A percentile compares a stretch with the other conserved stretches of the same genome.
Evolutionary conservation across 1,140 invertebrate genomes (phyloP).

Genomic region (Hylyphantes graminicola): DNA sequence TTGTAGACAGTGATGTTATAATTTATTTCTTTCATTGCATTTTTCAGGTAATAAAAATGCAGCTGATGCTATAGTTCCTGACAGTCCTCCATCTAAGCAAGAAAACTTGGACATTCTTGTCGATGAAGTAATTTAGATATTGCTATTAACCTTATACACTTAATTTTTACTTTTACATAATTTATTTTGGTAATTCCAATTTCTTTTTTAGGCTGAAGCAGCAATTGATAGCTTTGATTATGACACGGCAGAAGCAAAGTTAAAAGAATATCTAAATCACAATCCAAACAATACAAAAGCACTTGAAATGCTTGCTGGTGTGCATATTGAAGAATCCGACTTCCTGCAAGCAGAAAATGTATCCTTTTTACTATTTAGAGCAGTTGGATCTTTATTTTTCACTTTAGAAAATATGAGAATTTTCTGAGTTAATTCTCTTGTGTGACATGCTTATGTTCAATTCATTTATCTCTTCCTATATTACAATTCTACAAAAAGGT

Average conservation of each 20-base stretch:
- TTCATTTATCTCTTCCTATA: neutral
- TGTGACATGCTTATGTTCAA: neutral
- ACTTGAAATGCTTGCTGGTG: conserved; percentile 40
- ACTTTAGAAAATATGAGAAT: too few relatives aligned
- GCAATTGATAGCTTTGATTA: conserved; percentile 35
- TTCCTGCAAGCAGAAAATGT: conserved; percentile 33
- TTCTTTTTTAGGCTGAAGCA: conserved; percentile 43
- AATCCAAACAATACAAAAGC: conserved; percentile 22
- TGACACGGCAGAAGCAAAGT: conserved; percentile 31
- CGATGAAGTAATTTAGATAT: neutral
- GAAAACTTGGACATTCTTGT: neutral
- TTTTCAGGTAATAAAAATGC: too few relatives aligned
- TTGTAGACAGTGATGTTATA: too few relatives aligned
- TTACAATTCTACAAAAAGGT: neutral
- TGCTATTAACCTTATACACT: neutral
- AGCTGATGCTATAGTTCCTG: too few relatives aligned
- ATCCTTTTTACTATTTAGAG: conserved; percentile 26
- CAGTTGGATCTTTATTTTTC: too few relatives aligned
- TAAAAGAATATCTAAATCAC: conserved; percentile 12
- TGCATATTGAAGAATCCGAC: conserved; percentile 18
- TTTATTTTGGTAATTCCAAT: neutral
- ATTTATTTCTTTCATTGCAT: too few relatives aligned
- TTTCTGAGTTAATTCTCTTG: too few relatives aligned
- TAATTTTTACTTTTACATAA: neutral
- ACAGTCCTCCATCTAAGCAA: neutral